Base-by-base conservation (phyloP, 2,113 vertebrate species). In the Eptatretus burgeri region DNA sequence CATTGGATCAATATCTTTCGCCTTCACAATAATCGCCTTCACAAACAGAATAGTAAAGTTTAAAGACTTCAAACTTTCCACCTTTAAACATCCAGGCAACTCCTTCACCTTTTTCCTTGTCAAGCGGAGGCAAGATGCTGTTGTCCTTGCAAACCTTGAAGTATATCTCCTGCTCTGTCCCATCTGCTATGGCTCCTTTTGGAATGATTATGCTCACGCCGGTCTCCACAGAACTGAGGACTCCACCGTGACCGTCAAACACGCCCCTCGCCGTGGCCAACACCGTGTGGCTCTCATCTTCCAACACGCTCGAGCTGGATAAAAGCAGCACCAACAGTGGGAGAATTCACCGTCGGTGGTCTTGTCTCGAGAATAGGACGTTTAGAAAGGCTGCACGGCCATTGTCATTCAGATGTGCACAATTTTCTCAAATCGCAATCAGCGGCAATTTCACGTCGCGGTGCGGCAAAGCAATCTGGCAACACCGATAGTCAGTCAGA, bases 61-160 rank as follows among this genome's bases (percentile, higher is more conserved):
- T 3, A 41, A 41, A 41, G 27, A 41, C 27, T 41, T 41, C 27
- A 41, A 41, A 41, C 27, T 41, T 41, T 41, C 27, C 7, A 7
- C 27, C 27, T 41, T 41, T 5, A 41, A 41, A 41, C 7, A n/a
- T 56, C 52, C 52, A 9, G n/a, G 9, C 10, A 20, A 60, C 11
- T 13, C 10, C 66, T 67, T 74, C 68, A 91, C 91, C 91, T 82
- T 98, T 98, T 74, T 98, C 91, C 75, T 98, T 98, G 76, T 98
- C 91, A 56, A 98, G 78, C 51, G 89, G 91, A 56, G 89, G 91
- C 66, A 95, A 79, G 75, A 95, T 95, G 75, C 86, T 94, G 77
- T 93, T 98, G 77, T 96, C 91, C 67, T 85, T 76, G 78, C 91
- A 98, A 74, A 98, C 89, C 76, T 98, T 98, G 74, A 98, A 95